Evolutionary conservation across 1,140 invertebrate genomes (phyloP), one percentile per base, ranked within the genome.

Genomic region (Megalopta genalis): DNA sequence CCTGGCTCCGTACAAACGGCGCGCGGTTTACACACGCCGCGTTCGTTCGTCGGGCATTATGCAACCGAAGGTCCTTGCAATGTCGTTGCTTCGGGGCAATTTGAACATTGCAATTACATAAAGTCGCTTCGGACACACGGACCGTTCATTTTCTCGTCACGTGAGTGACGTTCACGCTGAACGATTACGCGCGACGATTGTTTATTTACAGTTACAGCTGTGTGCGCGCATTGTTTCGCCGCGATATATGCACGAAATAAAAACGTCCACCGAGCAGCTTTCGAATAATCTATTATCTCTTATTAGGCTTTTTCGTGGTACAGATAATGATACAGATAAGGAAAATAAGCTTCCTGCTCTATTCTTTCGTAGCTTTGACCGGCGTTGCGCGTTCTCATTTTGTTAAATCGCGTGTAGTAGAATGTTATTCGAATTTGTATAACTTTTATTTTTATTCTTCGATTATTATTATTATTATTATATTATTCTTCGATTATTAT

Each of bases 11-110:
- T 39, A 14, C 18, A n/a, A n/a, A n/a, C 21, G 10, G 10, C 42
- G 14, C 42, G 42, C 10, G n/a, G 39, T 42, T 8, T 42, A 10
- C 37, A 42, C 7, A 42, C 39, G 7, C 39, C 7, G 9, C 39
- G 39, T 8, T 21, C 52, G 42, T 16, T 37, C 27, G 8, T 65
- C 21, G 70, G 64, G 59, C 46, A 79, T 79, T 79, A 74, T 66
- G 77, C 77, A 79, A 79, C 42, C 62, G 16, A 79, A 66, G 63
- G 77, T 66, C 63, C 70, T 73, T 57, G 62, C 70, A 74, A 74
- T 74, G 70, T 66, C 70, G 63, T 57, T 27, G 39, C 32, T 57
- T 54, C 21, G 14, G 32, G 16, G 16, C 23, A 18, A 64, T 42
- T 79, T 59, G 25, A 65, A 66, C 52, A 66, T 60, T 59, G 42